Evolutionary conservation across 2,888 invertebrate genomes (phyloP).

Genomic region (Xestia c-nigrum): DNA sequence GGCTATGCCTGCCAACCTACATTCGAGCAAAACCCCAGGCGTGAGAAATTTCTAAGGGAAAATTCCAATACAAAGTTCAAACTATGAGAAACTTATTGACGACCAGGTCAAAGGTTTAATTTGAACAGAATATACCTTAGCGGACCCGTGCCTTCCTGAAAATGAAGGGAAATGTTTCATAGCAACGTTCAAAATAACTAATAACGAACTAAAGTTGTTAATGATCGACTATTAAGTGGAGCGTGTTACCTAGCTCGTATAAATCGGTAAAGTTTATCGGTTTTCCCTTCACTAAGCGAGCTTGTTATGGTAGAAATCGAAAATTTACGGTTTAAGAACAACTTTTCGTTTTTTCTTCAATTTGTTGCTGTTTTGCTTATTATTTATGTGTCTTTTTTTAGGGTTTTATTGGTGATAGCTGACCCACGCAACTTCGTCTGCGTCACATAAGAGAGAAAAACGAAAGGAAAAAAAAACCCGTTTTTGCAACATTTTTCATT

Average conservation of each 20-base stretch:
- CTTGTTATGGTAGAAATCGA: constrained; percentile 4
- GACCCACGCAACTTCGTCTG: too few species aligned
- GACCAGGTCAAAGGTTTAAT: background rate
- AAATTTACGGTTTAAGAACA: constrained; percentile 9
- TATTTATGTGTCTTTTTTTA: background rate
- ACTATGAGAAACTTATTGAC: background rate
- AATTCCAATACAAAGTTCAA: background rate
- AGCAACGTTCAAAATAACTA: constrained; percentile 13
- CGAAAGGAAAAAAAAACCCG: too few species aligned
- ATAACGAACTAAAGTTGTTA: constrained; percentile 27
- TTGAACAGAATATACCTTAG: background rate
- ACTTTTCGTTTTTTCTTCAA: constrained; percentile 6
- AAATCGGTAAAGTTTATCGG: constrained; percentile 36
- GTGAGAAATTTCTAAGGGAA: background rate
- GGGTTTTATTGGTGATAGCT: background rate
- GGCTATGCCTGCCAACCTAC: background rate
- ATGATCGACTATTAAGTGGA: constrained; percentile 10
- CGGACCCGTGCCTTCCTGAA: background rate
- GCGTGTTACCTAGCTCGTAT: background rate
- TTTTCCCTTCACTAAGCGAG: constrained; percentile 16
- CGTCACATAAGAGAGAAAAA: too few species aligned
- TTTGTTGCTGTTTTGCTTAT: background rate
- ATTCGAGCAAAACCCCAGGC: too few species aligned
- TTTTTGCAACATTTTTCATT: too few species aligned
- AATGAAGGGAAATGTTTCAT: background rate